Evolutionary conservation across 2,888 invertebrate species (phyloP).

Genomic region (Drosophila limbata): DNA sequence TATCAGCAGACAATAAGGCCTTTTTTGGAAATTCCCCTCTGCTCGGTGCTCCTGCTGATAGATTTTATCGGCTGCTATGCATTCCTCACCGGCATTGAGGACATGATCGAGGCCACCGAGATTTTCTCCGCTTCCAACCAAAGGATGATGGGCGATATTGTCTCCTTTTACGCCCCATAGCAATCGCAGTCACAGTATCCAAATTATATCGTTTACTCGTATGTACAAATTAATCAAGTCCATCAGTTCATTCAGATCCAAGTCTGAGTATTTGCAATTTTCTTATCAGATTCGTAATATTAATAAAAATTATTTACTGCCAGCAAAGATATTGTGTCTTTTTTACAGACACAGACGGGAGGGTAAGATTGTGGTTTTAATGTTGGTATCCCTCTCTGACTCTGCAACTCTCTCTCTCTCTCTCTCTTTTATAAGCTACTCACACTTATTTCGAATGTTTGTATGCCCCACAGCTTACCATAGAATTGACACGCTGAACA

Average conservation of each 20-base stretch:
- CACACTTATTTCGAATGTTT: not conserved
- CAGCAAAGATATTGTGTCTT: not conserved
- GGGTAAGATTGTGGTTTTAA: too few relatives aligned
- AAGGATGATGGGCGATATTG: not conserved
- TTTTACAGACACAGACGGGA: not conserved
- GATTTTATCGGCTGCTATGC: slow-evolving; percentile 51
- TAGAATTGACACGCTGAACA: slow-evolving; percentile 85
- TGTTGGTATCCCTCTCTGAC: not conserved
- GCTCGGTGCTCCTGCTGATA: slow-evolving; percentile 48
- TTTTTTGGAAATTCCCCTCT: slow-evolving; percentile 50
- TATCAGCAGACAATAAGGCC: slow-evolving; percentile 25
- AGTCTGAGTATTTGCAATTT: not conserved
- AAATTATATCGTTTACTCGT: not conserved
- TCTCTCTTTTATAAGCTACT: not conserved
- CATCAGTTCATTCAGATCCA: not conserved
- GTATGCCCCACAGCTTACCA: slow-evolving; percentile 46
- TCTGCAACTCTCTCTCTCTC: not conserved
- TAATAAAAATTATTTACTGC: not conserved
- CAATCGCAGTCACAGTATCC: not conserved
- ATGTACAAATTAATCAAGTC: not conserved
- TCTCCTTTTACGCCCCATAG: not conserved
- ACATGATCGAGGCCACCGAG: not conserved
- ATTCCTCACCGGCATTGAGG: slow-evolving; percentile 11
- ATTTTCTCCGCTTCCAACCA: not conserved
- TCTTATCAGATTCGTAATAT: too few relatives aligned